phyloP scores from a whole-genome alignment of 2,797 vertebrate species.

The Pipistrellus pygmaeus region DNA sequence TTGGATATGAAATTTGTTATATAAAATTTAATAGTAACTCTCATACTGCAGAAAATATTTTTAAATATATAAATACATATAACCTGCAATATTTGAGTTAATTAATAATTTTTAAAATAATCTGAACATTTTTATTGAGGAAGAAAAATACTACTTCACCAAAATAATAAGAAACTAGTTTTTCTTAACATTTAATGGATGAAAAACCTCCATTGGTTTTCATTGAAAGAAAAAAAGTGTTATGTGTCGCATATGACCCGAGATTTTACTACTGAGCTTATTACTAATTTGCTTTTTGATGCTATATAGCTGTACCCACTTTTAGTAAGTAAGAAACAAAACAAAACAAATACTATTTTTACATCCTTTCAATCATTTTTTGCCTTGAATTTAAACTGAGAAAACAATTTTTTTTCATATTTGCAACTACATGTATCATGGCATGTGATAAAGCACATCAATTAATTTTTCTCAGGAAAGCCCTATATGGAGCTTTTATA shows the following conservation, averaged over 20 bases:
- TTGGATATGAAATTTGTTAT: slow-evolving; percentile 26
- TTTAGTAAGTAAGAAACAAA: not conserved
- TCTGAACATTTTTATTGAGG: not conserved
- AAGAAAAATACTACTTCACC: not conserved
- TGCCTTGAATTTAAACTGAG: not conserved
- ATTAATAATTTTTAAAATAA: not conserved
- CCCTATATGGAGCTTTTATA: not conserved
- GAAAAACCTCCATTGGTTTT: not conserved
- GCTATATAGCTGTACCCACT: not conserved
- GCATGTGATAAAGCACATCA: not conserved
- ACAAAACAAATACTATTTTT: not conserved
- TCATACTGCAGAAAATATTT: not conserved
- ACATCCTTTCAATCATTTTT: not conserved
- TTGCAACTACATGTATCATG: not conserved
- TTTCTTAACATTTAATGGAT: not conserved
- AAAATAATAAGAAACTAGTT: slow-evolving; percentile 10
- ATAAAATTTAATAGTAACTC: slow-evolving; percentile 12
- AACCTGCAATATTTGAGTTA: not conserved
- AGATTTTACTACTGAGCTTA: not conserved
- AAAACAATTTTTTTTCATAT: slow-evolving; percentile 10
- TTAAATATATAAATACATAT: not conserved
- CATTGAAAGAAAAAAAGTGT: not conserved
- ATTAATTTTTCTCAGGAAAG: not conserved
- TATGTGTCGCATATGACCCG: not conserved
- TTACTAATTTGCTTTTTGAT: not conserved